phyloP scores from a whole-genome alignment of 2,113 vertebrate genomes.

The Petroica traversi region DNA sequence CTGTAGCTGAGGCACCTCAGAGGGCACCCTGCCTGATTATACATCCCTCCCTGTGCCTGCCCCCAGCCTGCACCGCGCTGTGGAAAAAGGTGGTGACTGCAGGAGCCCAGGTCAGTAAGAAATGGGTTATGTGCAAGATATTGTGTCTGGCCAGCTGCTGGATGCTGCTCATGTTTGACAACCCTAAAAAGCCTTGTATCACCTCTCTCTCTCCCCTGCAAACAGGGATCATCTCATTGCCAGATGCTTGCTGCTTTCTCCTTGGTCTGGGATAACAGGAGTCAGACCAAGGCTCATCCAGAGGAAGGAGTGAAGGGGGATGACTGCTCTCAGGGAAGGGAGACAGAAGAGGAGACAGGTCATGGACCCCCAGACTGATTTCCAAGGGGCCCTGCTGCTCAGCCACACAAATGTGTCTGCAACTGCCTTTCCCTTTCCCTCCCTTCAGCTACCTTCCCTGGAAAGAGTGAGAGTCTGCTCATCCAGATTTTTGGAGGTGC shows the following conservation, averaged over 20 bases:
- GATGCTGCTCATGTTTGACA: background rate
- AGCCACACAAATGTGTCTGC: rapidly evolving
- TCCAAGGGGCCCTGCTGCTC: background rate
- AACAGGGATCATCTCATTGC: background rate
- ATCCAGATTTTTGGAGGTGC: background rate
- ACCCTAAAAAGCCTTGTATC: background rate
- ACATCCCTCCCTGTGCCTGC: background rate
- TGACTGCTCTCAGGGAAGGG: background rate
- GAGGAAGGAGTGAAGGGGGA: background rate
- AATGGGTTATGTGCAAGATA: background rate
- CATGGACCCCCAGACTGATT: background rate
- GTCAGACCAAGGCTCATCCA: background rate
- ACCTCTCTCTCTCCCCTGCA: rapidly evolving
- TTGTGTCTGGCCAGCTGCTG: background rate
- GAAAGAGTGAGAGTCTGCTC: background rate
- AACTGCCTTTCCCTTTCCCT: background rate
- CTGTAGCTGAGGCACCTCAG: background rate
- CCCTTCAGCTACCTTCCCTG: background rate
- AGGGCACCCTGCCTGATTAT: background rate
- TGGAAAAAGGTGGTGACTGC: background rate
- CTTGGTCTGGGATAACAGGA: background rate
- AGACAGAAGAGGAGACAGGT: background rate
- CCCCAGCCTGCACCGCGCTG: background rate
- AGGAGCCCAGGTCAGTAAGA: background rate
- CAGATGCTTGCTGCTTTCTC: background rate